Evolutionary conservation across 2,888 invertebrate genomes (phyloP), one percentile per base, ranked within the genome.

Genomic region (Synanthedon tipuliformis): DNA sequence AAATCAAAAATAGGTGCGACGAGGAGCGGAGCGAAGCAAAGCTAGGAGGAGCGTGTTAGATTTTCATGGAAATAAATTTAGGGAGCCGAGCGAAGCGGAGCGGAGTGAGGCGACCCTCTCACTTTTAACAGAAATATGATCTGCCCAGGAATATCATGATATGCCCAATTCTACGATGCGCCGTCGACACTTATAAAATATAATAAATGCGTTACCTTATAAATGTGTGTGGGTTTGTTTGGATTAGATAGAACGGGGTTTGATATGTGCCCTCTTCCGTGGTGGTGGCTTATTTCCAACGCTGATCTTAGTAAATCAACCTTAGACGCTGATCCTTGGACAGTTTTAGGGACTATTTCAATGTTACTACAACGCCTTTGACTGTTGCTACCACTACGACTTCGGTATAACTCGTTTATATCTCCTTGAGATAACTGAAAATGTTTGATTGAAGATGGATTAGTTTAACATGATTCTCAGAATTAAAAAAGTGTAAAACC

Each of bases 301-400:
- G 93, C 90, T 15, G 93, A 93, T 57, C 92, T 90, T 4, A 93
- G 82, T 51, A 93, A 79, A 69, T 93, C 92, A 27, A 92, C 91
- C 66, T 90, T 91, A 1, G 89, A 89, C 0, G 87, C 85, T 16
- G 89, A 90, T 0, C 89, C 86, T 61, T 79, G 75, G 1, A 78
- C 68, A 10, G 71, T 73, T 55, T 74, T 78, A 8, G 81, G 82
- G 0, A 78, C 74, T 57, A 85, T 81, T 56, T 89, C 89, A 48
- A 89, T 88, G 66, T 89, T 89, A 61, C 90, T 89, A 65, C 90
- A 90, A 1, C 89, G 88, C 27, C 90, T 75, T 41, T 86, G 88
- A 45, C 73, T 81, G 61, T 82, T 88, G 58, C 88, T 88, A 41
- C 88, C 88, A 40, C 88, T 88, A 18, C 88, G 78, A 55, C 86